These are phyloP conservation scores for Euleptes europaea DNA, from an alignment of 2,113 vertebrate genomes.

Conservation along the genomic window DNA sequence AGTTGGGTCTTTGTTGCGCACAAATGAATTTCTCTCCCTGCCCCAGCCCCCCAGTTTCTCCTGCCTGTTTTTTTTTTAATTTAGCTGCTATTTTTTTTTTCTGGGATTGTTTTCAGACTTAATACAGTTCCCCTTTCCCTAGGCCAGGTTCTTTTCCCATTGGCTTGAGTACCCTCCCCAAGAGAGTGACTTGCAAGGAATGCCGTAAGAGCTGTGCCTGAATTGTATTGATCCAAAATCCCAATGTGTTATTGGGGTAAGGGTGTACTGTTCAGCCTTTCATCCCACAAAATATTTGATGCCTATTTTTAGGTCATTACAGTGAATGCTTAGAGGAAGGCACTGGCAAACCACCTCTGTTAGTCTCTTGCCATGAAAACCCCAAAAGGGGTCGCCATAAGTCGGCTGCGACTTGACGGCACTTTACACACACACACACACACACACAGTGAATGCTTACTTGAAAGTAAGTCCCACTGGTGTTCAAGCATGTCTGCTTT, in stretches of 20 bases:
- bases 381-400: too few relatives aligned
- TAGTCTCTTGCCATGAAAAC: too few relatives aligned
- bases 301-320: not conserved
- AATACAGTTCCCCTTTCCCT: not conserved
- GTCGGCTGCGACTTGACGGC: too few relatives aligned
- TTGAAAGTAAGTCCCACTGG: not conserved
- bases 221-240: not conserved
- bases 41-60: too few relatives aligned
- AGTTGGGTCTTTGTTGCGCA: too few relatives aligned
- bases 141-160: not conserved
- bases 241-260: too few relatives aligned
- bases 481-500: not conserved
- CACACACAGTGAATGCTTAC: not conserved
- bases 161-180: too few relatives aligned
- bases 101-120: not conserved
- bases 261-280: not conserved
- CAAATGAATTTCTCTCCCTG: too few relatives aligned
- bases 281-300: not conserved
- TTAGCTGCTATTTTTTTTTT: not conserved
- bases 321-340: not conserved
- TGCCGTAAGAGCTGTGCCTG: not conserved
- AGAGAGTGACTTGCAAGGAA: not conserved
- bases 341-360: too few relatives aligned
- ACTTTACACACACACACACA: too few relatives aligned
- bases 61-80: not conserved